Conservation (phyloP, 2,888 invertebrate species). For the Pachymerium ferrugineum region DNA sequence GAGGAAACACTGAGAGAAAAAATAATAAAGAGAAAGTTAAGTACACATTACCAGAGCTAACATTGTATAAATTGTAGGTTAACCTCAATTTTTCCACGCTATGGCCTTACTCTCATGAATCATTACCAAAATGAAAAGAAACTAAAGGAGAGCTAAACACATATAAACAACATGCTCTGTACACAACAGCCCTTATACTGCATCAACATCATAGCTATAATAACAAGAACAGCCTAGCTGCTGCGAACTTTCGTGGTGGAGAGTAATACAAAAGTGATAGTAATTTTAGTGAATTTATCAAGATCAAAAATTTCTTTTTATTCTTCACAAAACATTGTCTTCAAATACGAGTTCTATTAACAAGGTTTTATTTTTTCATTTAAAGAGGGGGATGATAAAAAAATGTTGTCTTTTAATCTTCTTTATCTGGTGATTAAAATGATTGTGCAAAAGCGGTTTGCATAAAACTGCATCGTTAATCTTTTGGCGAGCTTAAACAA, state of each 20-base stretch:
- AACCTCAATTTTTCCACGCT: neutral
- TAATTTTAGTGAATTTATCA: too few relatives aligned
- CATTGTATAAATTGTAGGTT: neutral
- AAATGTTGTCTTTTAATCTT: slow-evolving; percentile 17
- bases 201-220: too few relatives aligned
- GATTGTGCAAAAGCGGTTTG: slow-evolving; percentile 13
- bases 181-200: too few relatives aligned
- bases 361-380: too few relatives aligned
- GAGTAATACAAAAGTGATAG: too few relatives aligned
- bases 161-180: neutral
- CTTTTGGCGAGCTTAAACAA: slow-evolving; percentile 17
- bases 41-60: too few relatives aligned
- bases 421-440: slow-evolving; percentile 25
- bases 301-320: too few relatives aligned
- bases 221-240: too few relatives aligned
- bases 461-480: slow-evolving; percentile 24
- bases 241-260: too few relatives aligned
- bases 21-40: too few relatives aligned
- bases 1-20: neutral
- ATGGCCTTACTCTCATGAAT: neutral
- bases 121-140: neutral
- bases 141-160: neutral
- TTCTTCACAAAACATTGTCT: too few relatives aligned
- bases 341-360: too few relatives aligned
- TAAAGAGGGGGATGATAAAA: neutral